Base-by-base conservation (phyloP, 2,888 invertebrate species). In the Dolichomitus sp. region DNA sequence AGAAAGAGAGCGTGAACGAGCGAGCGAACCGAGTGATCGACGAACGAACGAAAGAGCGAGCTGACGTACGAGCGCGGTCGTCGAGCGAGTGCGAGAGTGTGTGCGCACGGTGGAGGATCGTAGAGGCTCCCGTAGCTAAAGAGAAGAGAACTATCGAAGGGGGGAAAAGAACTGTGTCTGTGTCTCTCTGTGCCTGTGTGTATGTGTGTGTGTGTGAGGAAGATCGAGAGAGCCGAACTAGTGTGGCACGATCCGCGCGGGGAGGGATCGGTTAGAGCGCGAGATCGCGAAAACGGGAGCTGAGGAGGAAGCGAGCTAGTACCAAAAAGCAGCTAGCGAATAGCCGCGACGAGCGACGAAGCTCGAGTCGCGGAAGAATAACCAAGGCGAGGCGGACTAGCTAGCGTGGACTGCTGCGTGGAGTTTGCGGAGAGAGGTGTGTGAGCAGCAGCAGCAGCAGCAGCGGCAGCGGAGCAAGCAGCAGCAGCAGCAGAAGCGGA, bases 401-500 rank as follows among this genome's bases (percentile, higher is more conserved):
- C 65, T 45, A 72, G 77, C 69, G 81, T 75, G 74, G 80, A 80
- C 63, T 74, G 59, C 57, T 45, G 70, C 70, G 33, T 77, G 77
- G 68, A 66, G 59, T 40, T 73, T 73, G 73, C 73, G 63, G 48
- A 70, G 76, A 40, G 59, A 59, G 48, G 57, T 57, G 30, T 57
- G 57, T 19, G 54, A 37, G 37, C 19, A 61, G 61, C 61, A 37
- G 61, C 37, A 61, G 40, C 40, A 37, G 59, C 30, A 12, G 57
- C 27, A 19, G 57, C n/a, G 30, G 45, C 61, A 4, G 27, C 19
- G 27, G 11, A 61, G 63, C 63, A 37, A 33, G 57, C 57, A 12
- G 57, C 27, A n/a, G 57, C 30, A 33, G 61, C 59, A 59, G 59
- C 30, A 57, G 33, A 54, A 59, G 33, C 66, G 57, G 66, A 17